A percentile compares a stretch with the other conserved stretches of the same genome.
Evolutionary conservation across 1,140 invertebrate species (phyloP).

Genomic region (Thalassaphorura encarpata): DNA sequence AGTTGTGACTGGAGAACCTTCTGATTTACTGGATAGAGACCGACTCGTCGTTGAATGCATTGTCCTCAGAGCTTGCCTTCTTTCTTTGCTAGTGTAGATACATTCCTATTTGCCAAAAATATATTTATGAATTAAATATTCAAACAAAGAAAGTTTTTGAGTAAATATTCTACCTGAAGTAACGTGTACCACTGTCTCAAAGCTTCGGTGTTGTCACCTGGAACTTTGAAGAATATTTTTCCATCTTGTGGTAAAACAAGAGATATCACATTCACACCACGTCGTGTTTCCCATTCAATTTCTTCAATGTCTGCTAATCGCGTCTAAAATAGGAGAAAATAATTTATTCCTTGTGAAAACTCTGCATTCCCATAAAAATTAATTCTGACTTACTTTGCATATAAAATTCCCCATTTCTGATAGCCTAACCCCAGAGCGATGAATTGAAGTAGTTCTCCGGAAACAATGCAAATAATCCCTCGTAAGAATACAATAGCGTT

Average conservation of each 20-base stretch:
- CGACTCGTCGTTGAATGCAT: conserved; percentile 36
- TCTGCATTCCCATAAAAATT: conserved; percentile 16
- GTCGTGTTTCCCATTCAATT: conserved; percentile 46
- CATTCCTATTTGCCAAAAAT: conserved; percentile 45
- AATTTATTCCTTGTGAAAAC: not conserved
- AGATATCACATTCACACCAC: conserved; percentile 29
- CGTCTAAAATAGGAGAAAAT: conserved; percentile 39
- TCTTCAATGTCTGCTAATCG: conserved; percentile 54
- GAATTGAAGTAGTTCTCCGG: conserved; percentile 43
- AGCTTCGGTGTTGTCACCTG: conserved; percentile 30
- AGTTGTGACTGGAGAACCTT: too few relatives aligned
- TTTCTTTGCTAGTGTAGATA: conserved; percentile 48
- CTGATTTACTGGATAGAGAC: too few relatives aligned
- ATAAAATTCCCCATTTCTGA: conserved; percentile 61
- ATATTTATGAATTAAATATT: conserved; percentile 12
- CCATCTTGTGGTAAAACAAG: conserved; percentile 28
- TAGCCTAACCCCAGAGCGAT: conserved; percentile 44
- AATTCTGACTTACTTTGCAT: conserved; percentile 59
- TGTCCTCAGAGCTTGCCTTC: conserved; percentile 45
- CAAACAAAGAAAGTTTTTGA: conserved; percentile 17
- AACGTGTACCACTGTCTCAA: conserved; percentile 47
- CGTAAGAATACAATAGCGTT: conserved; percentile 38
- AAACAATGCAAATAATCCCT: conserved; percentile 59
- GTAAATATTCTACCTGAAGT: too few relatives aligned
- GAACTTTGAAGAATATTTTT: conserved; percentile 19